phyloP scores from a whole-genome alignment of 2,797 vertebrate genomes.

The Channallabes apus region DNA sequence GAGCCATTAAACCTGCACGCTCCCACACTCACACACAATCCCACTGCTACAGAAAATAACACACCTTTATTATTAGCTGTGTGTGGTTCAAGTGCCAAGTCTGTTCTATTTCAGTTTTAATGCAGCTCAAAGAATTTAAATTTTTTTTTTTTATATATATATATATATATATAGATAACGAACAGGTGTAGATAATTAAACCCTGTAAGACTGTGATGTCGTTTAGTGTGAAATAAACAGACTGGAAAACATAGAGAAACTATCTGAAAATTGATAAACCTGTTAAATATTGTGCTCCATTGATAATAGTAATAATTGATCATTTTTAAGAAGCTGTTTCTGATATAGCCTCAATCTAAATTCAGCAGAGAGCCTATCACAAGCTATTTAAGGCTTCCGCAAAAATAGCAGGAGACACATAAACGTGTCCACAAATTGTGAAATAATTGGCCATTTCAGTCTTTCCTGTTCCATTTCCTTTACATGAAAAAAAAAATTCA shows the following conservation, averaged over 20 bases:
- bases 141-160: too few species aligned
- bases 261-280: too few species aligned
- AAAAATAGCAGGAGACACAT: too few species aligned
- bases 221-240: not conserved
- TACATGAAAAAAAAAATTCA: too few species aligned
- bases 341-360: not conserved
- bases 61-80: conserved; percentile 1
- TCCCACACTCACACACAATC: not conserved
- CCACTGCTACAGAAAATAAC: not conserved
- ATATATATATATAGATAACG: too few species aligned
- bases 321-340: not conserved
- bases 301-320: not conserved
- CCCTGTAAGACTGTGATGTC: not conserved
- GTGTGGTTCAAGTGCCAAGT: not conserved
- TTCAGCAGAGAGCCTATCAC: not conserved
- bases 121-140: not conserved
- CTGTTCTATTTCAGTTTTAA: not conserved
- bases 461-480: too few species aligned
- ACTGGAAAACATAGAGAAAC: not conserved
- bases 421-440: too few species aligned
- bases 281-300: not conserved
- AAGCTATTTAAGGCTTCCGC: too few species aligned
- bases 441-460: too few species aligned
- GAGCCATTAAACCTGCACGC: not conserved
- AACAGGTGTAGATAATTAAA: not conserved